These are phyloP conservation scores for Apamea monoglypha DNA, from an alignment of 2,888 invertebrate species.

Conservation along the genomic window DNA sequence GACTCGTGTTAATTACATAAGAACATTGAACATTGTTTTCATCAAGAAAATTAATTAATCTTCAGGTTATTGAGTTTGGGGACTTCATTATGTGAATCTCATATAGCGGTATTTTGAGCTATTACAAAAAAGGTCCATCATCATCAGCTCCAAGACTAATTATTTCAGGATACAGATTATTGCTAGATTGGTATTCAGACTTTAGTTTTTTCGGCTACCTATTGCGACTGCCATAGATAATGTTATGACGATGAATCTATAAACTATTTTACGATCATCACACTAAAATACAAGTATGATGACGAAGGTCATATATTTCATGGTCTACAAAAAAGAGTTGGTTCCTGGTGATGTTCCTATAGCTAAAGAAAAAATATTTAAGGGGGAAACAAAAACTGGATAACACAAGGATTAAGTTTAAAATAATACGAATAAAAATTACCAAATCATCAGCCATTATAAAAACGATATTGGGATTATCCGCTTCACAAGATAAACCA, in stretches of 20 bases:
- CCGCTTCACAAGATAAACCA: constrained; percentile 18
- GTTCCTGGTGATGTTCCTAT: neutral
- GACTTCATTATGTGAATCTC: neutral
- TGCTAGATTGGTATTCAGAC: too few relatives aligned
- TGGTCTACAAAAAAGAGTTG: neutral
- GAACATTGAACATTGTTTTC: neutral
- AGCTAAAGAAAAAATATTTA: neutral
- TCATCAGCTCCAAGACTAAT: neutral
- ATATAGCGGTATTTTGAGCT: neutral
- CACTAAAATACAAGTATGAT: neutral
- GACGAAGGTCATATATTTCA: neutral
- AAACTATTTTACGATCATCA: constrained; percentile 4
- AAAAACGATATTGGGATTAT: constrained; percentile 92
- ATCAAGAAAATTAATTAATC: neutral
- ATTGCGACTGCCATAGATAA: neutral
- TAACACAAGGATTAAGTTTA: neutral
- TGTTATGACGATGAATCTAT: neutral
- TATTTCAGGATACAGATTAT: neutral
- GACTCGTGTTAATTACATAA: neutral
- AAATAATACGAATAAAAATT: constrained; percentile 71
- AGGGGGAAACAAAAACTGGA: neutral
- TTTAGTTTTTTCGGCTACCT: neutral
- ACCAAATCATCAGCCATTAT: constrained; percentile 96
- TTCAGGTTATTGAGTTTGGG: neutral
- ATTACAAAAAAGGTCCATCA: neutral